Base-by-base conservation (phyloP, 2,113 vertebrate genomes). In the Oryzias melastigma region DNA sequence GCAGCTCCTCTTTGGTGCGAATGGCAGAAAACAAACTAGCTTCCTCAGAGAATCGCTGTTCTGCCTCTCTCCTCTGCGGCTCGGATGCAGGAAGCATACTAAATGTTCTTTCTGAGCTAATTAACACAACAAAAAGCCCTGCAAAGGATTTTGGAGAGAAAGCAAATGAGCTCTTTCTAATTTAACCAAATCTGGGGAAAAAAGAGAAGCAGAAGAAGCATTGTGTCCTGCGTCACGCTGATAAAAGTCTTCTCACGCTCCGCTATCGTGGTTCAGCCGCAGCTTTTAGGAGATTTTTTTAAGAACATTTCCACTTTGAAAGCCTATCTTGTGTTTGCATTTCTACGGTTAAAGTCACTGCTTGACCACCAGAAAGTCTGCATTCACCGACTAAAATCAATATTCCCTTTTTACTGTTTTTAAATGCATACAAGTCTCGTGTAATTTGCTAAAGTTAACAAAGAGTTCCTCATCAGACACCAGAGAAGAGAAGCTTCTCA, bases 91-190 rank as follows among this genome's bases (percentile, higher is more conserved):
- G 53, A 25, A 18, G 84, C 68, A 83, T 82, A 81, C 82, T 80
- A 71, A 87, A 75, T 58, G 58, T 70, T 45, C 58, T 66, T 74
- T 66, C 55, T 3, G 25, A 75, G 67, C 74, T 88, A 82, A 89
- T 90, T 85, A 90, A 83, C 84, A 84, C 77, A 75, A 85, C 80
- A 85, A 82, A 81, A 84, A 68, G 58, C 70, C 1, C 56, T 62
- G 84, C 59, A 66, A 80, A 81, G 78, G 86, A 88, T 90, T 90
- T 80, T 70, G 77, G 78, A 61, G 85, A 47, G 80, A 77, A 91
- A 87, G 85, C 84, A 89, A 89, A 91, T 87, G 73, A 89, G 85
- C 77, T 86, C 61, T 71, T 57, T 68, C 73, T 84, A 85, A 89
- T 89, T 88, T 78, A 77, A 84, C 69, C 80, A 83, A 35, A 84